Evolutionary conservation across 2,888 invertebrate species (phyloP).

Genomic region (Lithophane ornitopus): DNA sequence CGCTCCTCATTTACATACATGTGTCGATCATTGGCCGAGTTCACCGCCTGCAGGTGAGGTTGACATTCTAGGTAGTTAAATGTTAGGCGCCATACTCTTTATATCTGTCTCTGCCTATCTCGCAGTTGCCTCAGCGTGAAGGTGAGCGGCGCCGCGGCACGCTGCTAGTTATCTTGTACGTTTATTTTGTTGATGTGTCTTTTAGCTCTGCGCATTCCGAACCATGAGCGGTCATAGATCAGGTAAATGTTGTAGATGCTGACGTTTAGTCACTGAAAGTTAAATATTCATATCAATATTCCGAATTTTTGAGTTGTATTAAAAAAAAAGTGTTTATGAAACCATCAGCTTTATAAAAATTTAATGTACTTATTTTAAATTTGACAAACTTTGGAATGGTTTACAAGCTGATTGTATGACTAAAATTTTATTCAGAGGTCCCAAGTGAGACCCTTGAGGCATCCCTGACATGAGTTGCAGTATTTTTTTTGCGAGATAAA

Average conservation of each 20-base stretch:
- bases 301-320: background rate
- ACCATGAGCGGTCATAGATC: slow-evolving; percentile 77
- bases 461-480: slow-evolving; percentile 1
- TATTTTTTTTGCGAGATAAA: too few relatives aligned
- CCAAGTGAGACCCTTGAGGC: slow-evolving; percentile 35
- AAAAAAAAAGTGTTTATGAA: background rate
- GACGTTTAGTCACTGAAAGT: background rate
- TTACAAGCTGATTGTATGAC: background rate
- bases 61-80: slow-evolving; percentile 42
- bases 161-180: slow-evolving; percentile 79
- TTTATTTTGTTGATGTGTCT: slow-evolving; percentile 88
- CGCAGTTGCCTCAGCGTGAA: slow-evolving; percentile 48
- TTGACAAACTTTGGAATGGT: background rate
- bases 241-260: slow-evolving; percentile 36
- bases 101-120: slow-evolving; percentile 55
- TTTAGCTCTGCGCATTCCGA: slow-evolving; percentile 86
- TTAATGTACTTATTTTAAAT: background rate
- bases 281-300: too few relatives aligned
- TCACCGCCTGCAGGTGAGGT: slow-evolving; percentile 28
- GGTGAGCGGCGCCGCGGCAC: slow-evolving; percentile 67
- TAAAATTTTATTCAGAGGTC: slow-evolving; percentile 1
- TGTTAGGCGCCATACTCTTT: slow-evolving; percentile 28
- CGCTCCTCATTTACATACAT: slow-evolving; percentile 45
- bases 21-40: slow-evolving; percentile 37
- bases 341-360: background rate